Percentiles rank a stretch among this genome's conserved stretches.
These are phyloP conservation scores for Drosophila varians DNA, from an alignment of 1,140 invertebrate genomes.

Conservation along the genomic window DNA sequence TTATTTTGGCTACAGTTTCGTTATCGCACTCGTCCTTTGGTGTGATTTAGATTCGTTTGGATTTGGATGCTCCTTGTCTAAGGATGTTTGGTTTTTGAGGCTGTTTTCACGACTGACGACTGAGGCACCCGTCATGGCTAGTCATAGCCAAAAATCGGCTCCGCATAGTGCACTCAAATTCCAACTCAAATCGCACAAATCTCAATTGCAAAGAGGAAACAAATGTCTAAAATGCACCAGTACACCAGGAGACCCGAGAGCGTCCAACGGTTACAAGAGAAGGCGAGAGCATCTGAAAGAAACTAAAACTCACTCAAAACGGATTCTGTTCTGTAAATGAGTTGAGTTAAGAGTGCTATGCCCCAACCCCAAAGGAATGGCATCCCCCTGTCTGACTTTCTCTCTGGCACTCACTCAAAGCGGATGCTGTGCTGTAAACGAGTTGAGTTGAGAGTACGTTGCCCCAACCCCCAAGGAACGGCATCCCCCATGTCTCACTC, in stretches of 20 bases:
- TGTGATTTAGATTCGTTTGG: conserved; percentile 14
- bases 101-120: conserved; percentile 71
- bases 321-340: conserved; percentile 43
- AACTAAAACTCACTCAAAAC: conserved; percentile 34
- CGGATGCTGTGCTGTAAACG: conserved; percentile 40
- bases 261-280: conserved; percentile 29
- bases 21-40: conserved; percentile 47
- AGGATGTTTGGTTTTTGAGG: too few relatives aligned
- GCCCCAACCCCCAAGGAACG: conserved; percentile 50
- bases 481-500: conserved; percentile 37
- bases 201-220: conserved; percentile 73
- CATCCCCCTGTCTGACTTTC: conserved; percentile 32
- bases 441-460: conserved; percentile 33
- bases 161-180: conserved; percentile 52
- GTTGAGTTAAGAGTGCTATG: neutral
- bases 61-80: conserved; percentile 15
- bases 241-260: conserved; percentile 35
- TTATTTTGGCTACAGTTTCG: conserved; percentile 52
- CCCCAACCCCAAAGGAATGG: conserved; percentile 1
- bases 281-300: neutral
- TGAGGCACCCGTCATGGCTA: conserved; percentile 63
- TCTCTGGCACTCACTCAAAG: conserved; percentile 28
- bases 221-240: conserved; percentile 75
- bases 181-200: conserved; percentile 32
- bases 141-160: conserved; percentile 74